A percentile compares a stretch with the other conserved stretches of the same genome.
These are phyloP conservation scores for Caenorhabditis becei DNA, from an alignment of 2,888 invertebrate species.

Conservation along the genomic window DNA sequence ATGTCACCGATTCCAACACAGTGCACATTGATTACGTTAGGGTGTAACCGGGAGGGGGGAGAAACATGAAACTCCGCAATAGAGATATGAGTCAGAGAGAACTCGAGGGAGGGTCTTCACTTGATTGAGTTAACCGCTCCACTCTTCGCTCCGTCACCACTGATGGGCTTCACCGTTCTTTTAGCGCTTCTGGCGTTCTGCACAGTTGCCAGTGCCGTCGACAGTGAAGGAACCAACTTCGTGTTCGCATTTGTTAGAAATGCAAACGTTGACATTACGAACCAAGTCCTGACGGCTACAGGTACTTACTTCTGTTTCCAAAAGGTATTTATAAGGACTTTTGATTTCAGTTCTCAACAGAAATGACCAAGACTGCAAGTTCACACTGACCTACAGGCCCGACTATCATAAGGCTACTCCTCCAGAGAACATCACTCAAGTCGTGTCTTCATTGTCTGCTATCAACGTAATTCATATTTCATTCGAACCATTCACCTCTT, in stretches of 20 bases:
- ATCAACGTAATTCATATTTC: constrained; percentile 5
- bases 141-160: constrained; percentile 19
- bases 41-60: constrained; percentile 51
- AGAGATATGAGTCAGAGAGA: constrained; percentile 42
- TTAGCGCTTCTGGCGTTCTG: constrained; percentile 51
- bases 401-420: constrained; percentile 43
- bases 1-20: constrained; percentile 56
- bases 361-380: constrained; percentile 46
- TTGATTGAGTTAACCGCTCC: constrained; percentile 39
- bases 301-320: constrained; percentile 28
- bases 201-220: constrained; percentile 42
- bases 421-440: constrained; percentile 32
- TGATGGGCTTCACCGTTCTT: constrained; percentile 42
- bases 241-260: constrained; percentile 65
- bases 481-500: not conserved
- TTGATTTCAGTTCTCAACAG: constrained; percentile 59
- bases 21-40: constrained; percentile 50
- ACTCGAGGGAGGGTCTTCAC: constrained; percentile 28
- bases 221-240: constrained; percentile 66
- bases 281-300: constrained; percentile 59
- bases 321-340: not conserved
- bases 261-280: constrained; percentile 56
- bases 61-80: constrained; percentile 26
- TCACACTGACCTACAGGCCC: constrained; percentile 57
- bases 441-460: constrained; percentile 19